Percentiles rank a stretch among this genome's conserved stretches.
These are phyloP conservation scores for Orthosia gothica DNA, from an alignment of 2,888 invertebrate genomes.

Conservation along the genomic window DNA sequence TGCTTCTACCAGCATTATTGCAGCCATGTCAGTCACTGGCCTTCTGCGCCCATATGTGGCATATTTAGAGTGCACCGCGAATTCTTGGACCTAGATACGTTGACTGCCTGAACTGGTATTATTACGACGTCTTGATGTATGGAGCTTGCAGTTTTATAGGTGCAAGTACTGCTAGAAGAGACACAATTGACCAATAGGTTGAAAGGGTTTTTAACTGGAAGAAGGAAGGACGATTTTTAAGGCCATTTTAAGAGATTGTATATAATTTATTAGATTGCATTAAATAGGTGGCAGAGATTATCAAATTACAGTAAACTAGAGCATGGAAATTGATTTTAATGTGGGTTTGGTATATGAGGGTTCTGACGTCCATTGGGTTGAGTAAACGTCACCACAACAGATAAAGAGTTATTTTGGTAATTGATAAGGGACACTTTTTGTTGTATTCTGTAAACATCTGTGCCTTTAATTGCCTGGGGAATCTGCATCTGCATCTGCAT, in stretches of 20 bases:
- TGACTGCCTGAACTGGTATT: constrained; percentile 35
- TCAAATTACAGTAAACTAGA: not conserved
- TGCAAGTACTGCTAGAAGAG: not conserved
- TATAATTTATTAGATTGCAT: too few species aligned
- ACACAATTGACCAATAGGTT: not conserved
- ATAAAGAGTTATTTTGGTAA: constrained; percentile 12
- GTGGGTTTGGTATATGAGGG: constrained; percentile 10
- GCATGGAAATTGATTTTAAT: not conserved
- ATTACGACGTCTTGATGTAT: constrained; percentile 15
- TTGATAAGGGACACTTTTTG: not conserved
- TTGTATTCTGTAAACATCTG: not conserved
- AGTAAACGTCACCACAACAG: not conserved
- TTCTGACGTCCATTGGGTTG: constrained; percentile 12
- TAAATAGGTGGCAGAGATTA: not conserved
- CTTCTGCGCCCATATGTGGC: constrained; percentile 71
- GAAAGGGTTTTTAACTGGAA: too few species aligned
- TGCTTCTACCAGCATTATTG: constrained; percentile 51
- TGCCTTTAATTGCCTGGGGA: not conserved
- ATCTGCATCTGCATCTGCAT: too few species aligned
- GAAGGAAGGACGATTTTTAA: too few species aligned
- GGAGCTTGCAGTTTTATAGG: not conserved
- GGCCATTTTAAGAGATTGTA: not conserved
- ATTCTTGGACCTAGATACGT: constrained; percentile 66
- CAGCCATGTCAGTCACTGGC: constrained; percentile 54
- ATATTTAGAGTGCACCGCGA: constrained; percentile 66